Percentiles rank a stretch among this genome's conserved stretches.
Evolutionary conservation across 1,140 invertebrate species (phyloP).

Genomic region (Dendrolimus kikuchii): DNA sequence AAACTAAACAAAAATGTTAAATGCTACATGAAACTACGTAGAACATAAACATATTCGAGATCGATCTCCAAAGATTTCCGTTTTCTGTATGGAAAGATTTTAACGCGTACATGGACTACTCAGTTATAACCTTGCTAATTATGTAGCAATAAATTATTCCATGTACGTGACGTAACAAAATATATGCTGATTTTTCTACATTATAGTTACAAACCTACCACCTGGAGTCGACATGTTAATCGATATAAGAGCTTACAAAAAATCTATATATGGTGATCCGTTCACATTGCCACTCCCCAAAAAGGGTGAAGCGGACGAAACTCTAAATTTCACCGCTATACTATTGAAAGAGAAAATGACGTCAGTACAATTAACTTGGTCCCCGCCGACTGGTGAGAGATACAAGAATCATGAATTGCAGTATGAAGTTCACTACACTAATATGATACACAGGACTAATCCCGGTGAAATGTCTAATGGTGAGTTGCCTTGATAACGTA

Average conservation of each 20-base stretch:
- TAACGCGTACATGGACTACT: no score
- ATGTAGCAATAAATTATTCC: no score
- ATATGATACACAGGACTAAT: conserved; percentile 25
- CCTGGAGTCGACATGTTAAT: conserved; percentile 75
- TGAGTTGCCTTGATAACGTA: conserved; percentile 23
- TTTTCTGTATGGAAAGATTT: no score
- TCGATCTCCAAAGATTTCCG: no score
- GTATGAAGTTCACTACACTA: conserved; percentile 72
- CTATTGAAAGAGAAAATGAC: conserved; percentile 74
- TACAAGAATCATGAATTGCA: conserved; percentile 38
- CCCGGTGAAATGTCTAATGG: conserved; percentile 35
- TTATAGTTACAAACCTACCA: conserved; percentile 56
- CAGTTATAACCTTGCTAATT: no score
- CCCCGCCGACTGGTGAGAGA: conserved; percentile 68
- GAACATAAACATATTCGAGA: no score
- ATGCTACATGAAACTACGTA: no score
- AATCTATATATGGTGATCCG: conserved; percentile 73
- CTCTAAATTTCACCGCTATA: conserved; percentile 61
- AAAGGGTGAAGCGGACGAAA: conserved; percentile 65
- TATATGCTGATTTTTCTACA: conserved; percentile 13
- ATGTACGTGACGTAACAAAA: no score
- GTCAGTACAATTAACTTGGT: conserved; percentile 78
- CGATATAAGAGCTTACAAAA: conserved; percentile 76
- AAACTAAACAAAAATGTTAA: no score
- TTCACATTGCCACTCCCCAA: conserved; percentile 69